phyloP scores from a whole-genome alignment of 2,113 vertebrate genomes.

The Zeus faber region DNA sequence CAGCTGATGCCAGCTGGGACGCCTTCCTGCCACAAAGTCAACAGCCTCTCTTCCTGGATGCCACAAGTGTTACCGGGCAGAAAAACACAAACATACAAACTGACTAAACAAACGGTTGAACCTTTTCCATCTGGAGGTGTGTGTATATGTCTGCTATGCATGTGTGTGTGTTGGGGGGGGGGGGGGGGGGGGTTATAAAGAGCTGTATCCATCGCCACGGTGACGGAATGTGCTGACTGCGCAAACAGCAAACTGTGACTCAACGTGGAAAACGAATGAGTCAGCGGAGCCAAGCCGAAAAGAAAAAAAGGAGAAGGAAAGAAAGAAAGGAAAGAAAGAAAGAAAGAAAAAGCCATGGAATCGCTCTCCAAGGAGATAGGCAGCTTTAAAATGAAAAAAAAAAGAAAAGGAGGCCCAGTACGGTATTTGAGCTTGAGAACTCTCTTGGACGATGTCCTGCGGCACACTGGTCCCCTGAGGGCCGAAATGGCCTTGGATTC shows the following conservation, averaged over 20 bases:
- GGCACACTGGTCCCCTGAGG: slow-evolving; percentile 45
- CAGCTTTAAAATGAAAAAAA: slow-evolving; percentile 27
- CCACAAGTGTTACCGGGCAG: slow-evolving; percentile 13
- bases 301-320: slow-evolving; percentile 35
- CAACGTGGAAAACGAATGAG: slow-evolving; percentile 63
- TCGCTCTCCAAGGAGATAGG: slow-evolving; percentile 57
- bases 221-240: slow-evolving; percentile 67
- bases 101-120: slow-evolving; percentile 12
- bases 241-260: slow-evolving; percentile 60
- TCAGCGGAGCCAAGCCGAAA: slow-evolving; percentile 53
- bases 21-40: too few relatives aligned
- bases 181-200: slow-evolving; percentile 19
- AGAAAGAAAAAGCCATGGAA: slow-evolving; percentile 30
- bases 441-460: slow-evolving; percentile 52
- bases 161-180: too few relatives aligned
- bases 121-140: slow-evolving; percentile 21
- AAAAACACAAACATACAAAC: not conserved
- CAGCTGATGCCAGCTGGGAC: too few relatives aligned
- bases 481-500: slow-evolving; percentile 38
- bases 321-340: slow-evolving; percentile 36
- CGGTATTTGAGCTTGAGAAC: slow-evolving; percentile 40
- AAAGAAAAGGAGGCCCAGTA: not conserved
- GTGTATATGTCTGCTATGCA: too few relatives aligned
- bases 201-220: slow-evolving; percentile 45
- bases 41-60: too few relatives aligned